Evolutionary conservation across 2,888 invertebrate species (phyloP).

Genomic region (Altica lythri): DNA sequence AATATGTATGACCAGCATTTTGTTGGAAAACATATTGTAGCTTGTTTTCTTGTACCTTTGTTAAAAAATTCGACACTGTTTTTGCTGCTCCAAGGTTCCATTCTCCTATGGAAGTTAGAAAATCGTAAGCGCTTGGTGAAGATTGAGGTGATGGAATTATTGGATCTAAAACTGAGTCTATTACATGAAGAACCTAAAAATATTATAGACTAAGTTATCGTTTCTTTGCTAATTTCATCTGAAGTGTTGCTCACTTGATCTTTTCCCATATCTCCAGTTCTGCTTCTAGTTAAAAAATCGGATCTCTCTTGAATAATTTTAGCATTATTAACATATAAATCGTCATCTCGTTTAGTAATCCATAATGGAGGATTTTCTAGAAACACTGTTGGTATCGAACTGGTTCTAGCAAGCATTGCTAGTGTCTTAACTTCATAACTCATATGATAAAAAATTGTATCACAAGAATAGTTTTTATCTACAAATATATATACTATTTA

Average conservation of each 20-base stretch:
- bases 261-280: constrained; percentile 42
- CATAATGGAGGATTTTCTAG: constrained; percentile 85
- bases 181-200: constrained; percentile 77
- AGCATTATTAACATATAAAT: constrained; percentile 85
- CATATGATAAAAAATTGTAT: constrained; percentile 58
- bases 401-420: constrained; percentile 59
- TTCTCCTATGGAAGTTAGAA: constrained; percentile 66
- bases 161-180: constrained; percentile 83
- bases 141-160: constrained; percentile 63
- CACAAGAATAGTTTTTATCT: constrained; percentile 57
- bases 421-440: constrained; percentile 64
- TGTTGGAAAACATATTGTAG: constrained; percentile 70
- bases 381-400: constrained; percentile 63
- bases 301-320: constrained; percentile 67
- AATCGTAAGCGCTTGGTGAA: constrained; percentile 77
- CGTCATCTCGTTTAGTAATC: constrained; percentile 72
- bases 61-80: constrained; percentile 62
- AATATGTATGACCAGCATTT: constrained; percentile 80
- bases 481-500: neutral
- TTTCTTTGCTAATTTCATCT: neutral
- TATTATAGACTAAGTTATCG: no score
- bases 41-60: constrained; percentile 70
- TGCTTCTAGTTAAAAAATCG: constrained; percentile 43
- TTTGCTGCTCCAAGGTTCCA: constrained; percentile 37
- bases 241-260: constrained; percentile 36